A percentile compares a stretch with the other conserved stretches of the same genome.
phyloP scores from a whole-genome alignment of 1,140 invertebrate species.

The Drosophila orena region DNA sequence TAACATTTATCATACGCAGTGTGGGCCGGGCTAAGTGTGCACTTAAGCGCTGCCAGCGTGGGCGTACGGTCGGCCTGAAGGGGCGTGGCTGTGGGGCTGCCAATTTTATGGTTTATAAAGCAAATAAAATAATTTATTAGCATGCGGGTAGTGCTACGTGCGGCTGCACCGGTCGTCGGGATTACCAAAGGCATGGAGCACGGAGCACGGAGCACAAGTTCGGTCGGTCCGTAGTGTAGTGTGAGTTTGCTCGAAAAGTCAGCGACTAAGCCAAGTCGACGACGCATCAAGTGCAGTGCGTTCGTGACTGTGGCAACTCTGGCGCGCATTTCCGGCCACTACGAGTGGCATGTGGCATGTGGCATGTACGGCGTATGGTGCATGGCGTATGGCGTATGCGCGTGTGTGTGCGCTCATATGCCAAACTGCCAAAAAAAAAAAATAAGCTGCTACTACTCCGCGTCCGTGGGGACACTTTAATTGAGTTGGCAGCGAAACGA shows the following conservation, averaged over 20 bases:
- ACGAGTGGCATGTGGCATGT: slow-evolving; percentile 6
- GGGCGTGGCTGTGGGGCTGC: slow-evolving; percentile 2
- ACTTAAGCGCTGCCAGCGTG: slow-evolving; percentile 39
- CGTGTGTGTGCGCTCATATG: not conserved
- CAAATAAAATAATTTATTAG: slow-evolving; percentile 66
- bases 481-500: slow-evolving; percentile 33
- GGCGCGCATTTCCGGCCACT: slow-evolving; percentile 22
- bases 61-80: too few species aligned
- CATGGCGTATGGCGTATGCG: not conserved
- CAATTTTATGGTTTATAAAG: slow-evolving; percentile 55
- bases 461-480: slow-evolving; percentile 20
- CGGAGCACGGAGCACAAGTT: not conserved
- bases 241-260: slow-evolving; percentile 16
- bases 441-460: not conserved
- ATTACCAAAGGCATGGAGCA: slow-evolving; percentile 26
- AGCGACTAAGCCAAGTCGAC: slow-evolving; percentile 29
- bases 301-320: slow-evolving; percentile 30
- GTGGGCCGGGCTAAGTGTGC: slow-evolving; percentile 52
- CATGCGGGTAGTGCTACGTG: slow-evolving; percentile 23
- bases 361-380: not conserved
- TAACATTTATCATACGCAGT: slow-evolving; percentile 62
- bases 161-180: slow-evolving; percentile 32
- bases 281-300: slow-evolving; percentile 24
- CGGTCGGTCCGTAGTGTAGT: not conserved
- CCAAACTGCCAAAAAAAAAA: not conserved